Evolutionary conservation across 2,888 invertebrate species (phyloP), one percentile per base, ranked within the genome.

Genomic region (Aspidiotus destructor): DNA sequence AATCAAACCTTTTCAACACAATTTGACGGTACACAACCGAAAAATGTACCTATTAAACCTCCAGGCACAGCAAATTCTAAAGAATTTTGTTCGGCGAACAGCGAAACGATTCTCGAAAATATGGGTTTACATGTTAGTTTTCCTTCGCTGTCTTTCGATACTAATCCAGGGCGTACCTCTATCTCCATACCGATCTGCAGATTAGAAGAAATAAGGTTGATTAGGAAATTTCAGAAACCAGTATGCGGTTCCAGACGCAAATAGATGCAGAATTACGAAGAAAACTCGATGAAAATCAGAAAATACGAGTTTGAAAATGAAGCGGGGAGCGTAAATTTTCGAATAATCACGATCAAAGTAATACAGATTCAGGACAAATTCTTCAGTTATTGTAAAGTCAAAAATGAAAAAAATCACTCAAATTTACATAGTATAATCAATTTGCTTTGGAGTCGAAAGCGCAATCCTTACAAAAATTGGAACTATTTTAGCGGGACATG

Each of bases 1-100:
- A 48, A n/a, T 48, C 6, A n/a, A 48, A 48, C 2, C 48, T 13
- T 48, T 28, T 3, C 5, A 28, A 28, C 5, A 28, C 28, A 5
- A 28, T 28, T 28, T 5, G 28, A 28, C 28, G 2, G 28, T 13
- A 48, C 48, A 2, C 2, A 10, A 58, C 58, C 40, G 7, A 9
- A 58, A 17, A 41, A 71, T 74, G 75, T 73, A 83, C 86, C 99
- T 76, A 99, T 99, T 63, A 99, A 84, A n/a, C 99, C 99, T 72
- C 99, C 99, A 69, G 99, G 99, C 68, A 98, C 99, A 28, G 99
- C 99, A 79, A 91, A 99, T 78, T 97, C 95, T 69, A 99, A 83
- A 78, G 92, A 96, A 80, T 99, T 99, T 80, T 98, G 95, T 79
- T 99, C 99, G 54, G 99, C 92, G 79, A 89, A 97, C 70, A 99